Base-by-base conservation (phyloP, 1,140 invertebrate species). In the Scaptodrosophila lebanonensis region DNA sequence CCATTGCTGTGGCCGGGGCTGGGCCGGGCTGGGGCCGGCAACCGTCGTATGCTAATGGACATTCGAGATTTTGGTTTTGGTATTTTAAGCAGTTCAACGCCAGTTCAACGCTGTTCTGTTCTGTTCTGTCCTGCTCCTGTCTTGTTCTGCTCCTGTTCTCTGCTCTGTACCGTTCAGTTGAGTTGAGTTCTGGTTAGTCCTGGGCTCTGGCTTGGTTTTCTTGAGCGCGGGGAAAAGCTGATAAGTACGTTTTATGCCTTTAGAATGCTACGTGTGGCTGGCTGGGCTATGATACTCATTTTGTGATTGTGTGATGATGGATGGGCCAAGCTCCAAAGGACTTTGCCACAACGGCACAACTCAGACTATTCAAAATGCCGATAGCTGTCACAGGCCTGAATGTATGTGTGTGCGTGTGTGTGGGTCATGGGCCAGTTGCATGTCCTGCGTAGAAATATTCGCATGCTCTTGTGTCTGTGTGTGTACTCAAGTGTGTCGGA, bases 301-400 rank as follows among this genome's bases (percentile, higher is more conserved):
- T 82, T 82, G 76, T 82, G 75, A 82, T 82, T 82, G 75, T 82
- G 75, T 82, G 75, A 82, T 82, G 75, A 82, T 82, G 75, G 75
- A 82, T 82, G 76, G 65, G 69, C 64, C 66, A 79, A 69, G 69
- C 66, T 52, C 52, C 22, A 33, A 27, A 51, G 72, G 54, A 56
- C 47, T 58, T 60, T 61, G 35, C 47, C 39, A 22, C 38, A n/a
- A 8, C 22, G 22, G 22, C 22, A 25, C 38, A 57, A 52, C 59
- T 62, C 49, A 38, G 45, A 16, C 18, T 58, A 48, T 52, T 25
- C 50, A 45, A 58, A 65, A 79, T 76, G 66, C 56, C 71, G 43
- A 62, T 76, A 62, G 62, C 36, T 59, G 61, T 51, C 43, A 58
- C 59, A 65, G 42, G 39, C 66, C 66, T 32, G 54, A 38, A 22